Base-by-base conservation (phyloP, 2,888 invertebrate genomes). In the Cheilosia pagana region DNA sequence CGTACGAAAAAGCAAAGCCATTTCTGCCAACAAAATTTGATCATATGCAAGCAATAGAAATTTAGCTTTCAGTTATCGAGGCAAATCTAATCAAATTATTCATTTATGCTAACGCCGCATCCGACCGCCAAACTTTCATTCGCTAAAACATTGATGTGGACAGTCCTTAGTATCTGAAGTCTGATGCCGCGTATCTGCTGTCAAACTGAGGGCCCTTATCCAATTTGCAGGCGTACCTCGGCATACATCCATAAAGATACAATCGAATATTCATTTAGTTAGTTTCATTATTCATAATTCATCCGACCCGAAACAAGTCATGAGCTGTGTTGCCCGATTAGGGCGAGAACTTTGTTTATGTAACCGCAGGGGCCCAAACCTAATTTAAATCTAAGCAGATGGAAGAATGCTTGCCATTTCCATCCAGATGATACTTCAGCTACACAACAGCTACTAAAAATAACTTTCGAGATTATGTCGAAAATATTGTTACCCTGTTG, bases 201-300 rank as follows among this genome's bases (percentile, higher is more conserved):
- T 52, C 16, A 62, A n/a, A 10, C 8, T 45, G 12, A 14, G 21
- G 50, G 21, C 12, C 10, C 12, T 23, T 12, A 50, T 50, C 50
- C 19, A 50, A 50, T 23, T 50, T 50, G 0, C 14, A 4, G 19
- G 23, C 23, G 21, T 12, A 50, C 50, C 43, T 55, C 55, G 16
- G 4, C 21, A 28, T 59, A 23, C 23, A 45, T 25, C 25, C 16
- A 25, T 57, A 39, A 59, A 71, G 63, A 60, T 77, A 62, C 77
- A 83, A 68, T 78, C 57, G 50, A 83, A 83, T 83, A 74, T 77
- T 68, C 71, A 70, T 78, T 55, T 52, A 43, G 55, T 23, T 74
- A 68, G 62, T 78, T 83, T 63, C 16, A 78, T 78, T 68, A 83
- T 83, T 83, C 57, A 60, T 60, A 57, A 72, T 68, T 72, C 68